Evolutionary conservation across 2,797 vertebrate species (phyloP), one percentile per base, ranked within the genome.

Genomic region (Falco cherrug): DNA sequence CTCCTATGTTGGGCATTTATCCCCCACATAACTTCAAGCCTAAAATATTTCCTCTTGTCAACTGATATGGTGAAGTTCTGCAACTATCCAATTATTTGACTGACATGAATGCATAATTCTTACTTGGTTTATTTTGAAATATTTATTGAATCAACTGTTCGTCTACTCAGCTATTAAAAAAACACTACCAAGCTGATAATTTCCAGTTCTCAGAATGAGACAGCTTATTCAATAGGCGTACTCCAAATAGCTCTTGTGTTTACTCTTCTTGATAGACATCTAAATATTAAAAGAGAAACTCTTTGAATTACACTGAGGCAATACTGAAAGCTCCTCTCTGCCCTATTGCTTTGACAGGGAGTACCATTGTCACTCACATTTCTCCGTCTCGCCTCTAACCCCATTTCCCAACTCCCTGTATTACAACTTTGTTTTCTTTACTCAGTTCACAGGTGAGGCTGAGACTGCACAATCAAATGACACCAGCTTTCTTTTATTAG

Each of bases 211-310:
- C 50, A 41, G 28, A 82, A 48, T 21, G 31, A 54, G 29, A 51
- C 39, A 16, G 54, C 35, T 86, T 77, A 57, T 37, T 89, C 77
- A 76, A 19, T 37, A 37, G 71, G 35, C 18, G 39, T 39, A 48
- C 29, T 86, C 41, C 45, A 81, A 61, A 64, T 7, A 93, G 24
- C 15, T 31, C 41, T 80, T 45, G 25, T 84, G 37, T 76, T 95
- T 92, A 67, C 48, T 71, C 41, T 92, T 89, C 59, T 53, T 87
- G 84, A 74, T 63, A 93, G 74, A 45, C 1, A 12, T 57, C 60
- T 89, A 85, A 83, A 83, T 89, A 89, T 83, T 71, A 83, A 85
- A 88, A 80, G 59, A 87, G 33, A 90, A 94, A 90, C 74, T 89
- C 67, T 86, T 39, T 61, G 81, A 59, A 63, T 70, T 84, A 41